Base-by-base conservation (phyloP, 2,113 vertebrate species). In the Ibidorhyncha struthersii region DNA sequence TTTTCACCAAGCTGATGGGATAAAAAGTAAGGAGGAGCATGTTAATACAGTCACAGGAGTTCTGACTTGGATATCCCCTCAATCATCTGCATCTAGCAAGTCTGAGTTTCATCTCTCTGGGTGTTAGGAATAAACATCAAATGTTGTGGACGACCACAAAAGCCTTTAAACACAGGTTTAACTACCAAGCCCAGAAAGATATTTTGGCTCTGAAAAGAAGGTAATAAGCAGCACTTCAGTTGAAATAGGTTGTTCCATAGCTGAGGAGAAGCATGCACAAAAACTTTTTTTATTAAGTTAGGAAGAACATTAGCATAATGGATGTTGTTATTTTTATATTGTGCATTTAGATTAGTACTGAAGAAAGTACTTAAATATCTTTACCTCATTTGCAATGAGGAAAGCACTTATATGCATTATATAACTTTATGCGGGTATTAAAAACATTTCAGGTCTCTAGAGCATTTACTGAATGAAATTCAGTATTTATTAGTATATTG, bases 331-430 rank as follows among this genome's bases (percentile, higher is more conserved):
- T 22, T 91, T 92, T 86, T 88, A 32, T 66, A 34, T 50, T 2
- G 6, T 50, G 55, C 41, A 55, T 41, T 96, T 71, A 88, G 49
- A 85, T 73, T 69, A 53, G 71, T 40, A 70, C 26, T 85, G 62
- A 50, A 85, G n/a, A 94, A 97, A 80, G 50, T 38, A 77, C 41
- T 93, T 91, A 43, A 78, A 62, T 71, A 95, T 79, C 77, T 97
- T 90, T 8, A 80, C 41, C 71, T 87, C 45, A 73, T 59, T 93
- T 91, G 53, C 71, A 77, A 50, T 82, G 89, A 77, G 77, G 62
- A 88, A 95, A 90, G 50, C 58, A 78, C 47, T 90, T 90, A 55
- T 18, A 38, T 21, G 56, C 38, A 36, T 50, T 25, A 38, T 72
- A 40, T 52, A 78, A 93, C 59, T 85, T 88, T 59, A 76, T 73